phyloP scores from a whole-genome alignment of 2,888 invertebrate species.

The Diogma glabrata region DNA sequence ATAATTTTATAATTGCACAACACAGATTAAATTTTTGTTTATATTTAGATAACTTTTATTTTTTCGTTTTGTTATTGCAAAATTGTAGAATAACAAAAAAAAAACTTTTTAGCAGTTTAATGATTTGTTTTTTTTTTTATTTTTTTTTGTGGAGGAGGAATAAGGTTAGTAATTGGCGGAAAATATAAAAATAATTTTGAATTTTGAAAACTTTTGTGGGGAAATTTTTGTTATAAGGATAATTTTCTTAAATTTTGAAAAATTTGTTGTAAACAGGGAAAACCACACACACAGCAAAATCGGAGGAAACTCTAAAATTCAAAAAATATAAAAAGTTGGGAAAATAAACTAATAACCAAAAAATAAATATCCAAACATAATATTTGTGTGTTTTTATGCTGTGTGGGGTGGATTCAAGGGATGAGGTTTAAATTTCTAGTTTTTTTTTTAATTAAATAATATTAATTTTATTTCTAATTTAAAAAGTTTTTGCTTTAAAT shows the following conservation, averaged over 20 bases:
- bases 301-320: conserved; percentile 6
- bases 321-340: conserved; percentile 3
- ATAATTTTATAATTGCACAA: too few relatives aligned
- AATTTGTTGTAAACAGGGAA: conserved; percentile 2
- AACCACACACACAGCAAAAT: conserved; percentile 10
- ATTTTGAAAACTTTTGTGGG: conserved; percentile 6
- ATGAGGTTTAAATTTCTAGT: conserved; percentile 6
- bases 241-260: conserved; percentile 8
- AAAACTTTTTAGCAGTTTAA: too few relatives aligned
- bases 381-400: conserved; percentile 6
- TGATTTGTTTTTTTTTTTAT: too few relatives aligned
- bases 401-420: conserved; percentile 7
- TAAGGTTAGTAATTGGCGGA: neutral
- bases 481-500: neutral
- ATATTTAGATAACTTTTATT: too few relatives aligned
- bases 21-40: too few relatives aligned
- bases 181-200: conserved; percentile 2
- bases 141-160: neutral
- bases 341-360: conserved; percentile 8
- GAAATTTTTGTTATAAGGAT: neutral
- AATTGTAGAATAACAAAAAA: too few relatives aligned
- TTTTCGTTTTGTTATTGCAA: too few relatives aligned
- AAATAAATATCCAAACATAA: conserved; percentile 7
- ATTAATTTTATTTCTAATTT: neutral
- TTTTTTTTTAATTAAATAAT: conserved; percentile 6